Evolutionary conservation across 2,797 vertebrate genomes (phyloP), one percentile per base, ranked within the genome.

Genomic region (Australoheros facetus): DNA sequence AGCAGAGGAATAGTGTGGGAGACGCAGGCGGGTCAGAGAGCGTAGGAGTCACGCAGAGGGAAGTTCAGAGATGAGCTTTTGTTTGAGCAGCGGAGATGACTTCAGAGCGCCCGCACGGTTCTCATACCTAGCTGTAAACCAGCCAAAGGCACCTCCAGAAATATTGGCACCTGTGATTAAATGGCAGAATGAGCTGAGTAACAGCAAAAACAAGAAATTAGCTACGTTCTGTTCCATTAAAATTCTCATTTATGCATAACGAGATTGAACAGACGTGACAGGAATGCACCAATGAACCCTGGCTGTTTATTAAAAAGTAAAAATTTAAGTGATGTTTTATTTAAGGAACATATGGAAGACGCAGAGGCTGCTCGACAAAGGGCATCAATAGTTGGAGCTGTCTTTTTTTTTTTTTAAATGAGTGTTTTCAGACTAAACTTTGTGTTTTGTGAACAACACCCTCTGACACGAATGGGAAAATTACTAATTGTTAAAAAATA

Each of bases 41-140:
- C 28, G 69, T 59, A 80, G 64, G 75, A 86, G 83, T 85, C 83
- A 74, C 56, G 60, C 54, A 89, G 82, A 89, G 80, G 39, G 69
- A 80, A 80, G 85, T 89, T 86, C 71, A 86, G 78, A 87, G 83
- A 79, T 79, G 80, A 81, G 86, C 82, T 83, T 86, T 87, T 78
- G 75, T 92, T 87, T 76, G 79, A 87, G 78, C 85, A 81, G 79
- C 80, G 75, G 58, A 77, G 76, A 84, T 53, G 48, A 83, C 80
- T 84, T 85, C 84, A 87, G 51, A 88, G 77, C 3, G 0, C 28
- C 62, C 16, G 75, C 51, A 57, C 73, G 28, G 45, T 48, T 80
- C 60, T 74, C 71, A 80, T 55, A 73, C 78, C 66, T 79, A 70
- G 58, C 77, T 84, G 85, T 73, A 78, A 70, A 78, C 28, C 30